phyloP scores from a whole-genome alignment of 2,797 vertebrate species.

The Triplophysa bombifrons region DNA sequence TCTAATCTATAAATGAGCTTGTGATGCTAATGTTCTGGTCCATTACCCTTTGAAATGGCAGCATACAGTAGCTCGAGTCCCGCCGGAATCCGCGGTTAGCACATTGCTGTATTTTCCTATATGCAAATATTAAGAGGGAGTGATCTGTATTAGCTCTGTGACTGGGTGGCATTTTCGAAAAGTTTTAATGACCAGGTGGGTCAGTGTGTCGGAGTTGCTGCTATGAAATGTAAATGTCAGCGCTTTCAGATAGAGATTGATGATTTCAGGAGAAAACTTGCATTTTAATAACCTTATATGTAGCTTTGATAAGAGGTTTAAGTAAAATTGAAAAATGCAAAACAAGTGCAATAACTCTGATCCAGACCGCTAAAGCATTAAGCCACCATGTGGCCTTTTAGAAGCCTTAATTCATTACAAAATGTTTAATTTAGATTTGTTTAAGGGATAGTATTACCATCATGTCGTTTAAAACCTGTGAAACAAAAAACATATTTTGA shows the following conservation, averaged over 20 bases:
- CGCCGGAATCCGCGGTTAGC: conserved; percentile 25
- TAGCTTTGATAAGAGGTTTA: neutral
- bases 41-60: conserved; percentile 44
- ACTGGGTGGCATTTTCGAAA: conserved; percentile 33
- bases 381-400: no score
- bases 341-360: neutral
- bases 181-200: conserved; percentile 32
- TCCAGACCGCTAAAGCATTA: neutral
- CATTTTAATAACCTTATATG: conserved; percentile 3
- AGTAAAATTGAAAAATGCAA: neutral
- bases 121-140: conserved; percentile 33
- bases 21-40: conserved; percentile 39
- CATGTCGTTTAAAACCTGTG: no score
- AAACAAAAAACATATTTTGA: no score
- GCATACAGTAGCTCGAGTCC: conserved; percentile 23
- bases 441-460: no score
- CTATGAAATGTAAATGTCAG: conserved; percentile 39
- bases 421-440: no score
- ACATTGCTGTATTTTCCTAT: conserved; percentile 14
- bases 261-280: neutral
- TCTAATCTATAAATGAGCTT: conserved; percentile 39
- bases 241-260: conserved; percentile 18
- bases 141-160: conserved; percentile 36
- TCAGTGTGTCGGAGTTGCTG: conserved; percentile 8
- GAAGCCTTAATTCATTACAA: no score